Base-by-base conservation (phyloP, 1,140 invertebrate species). In the Helicoverpa zea region DNA sequence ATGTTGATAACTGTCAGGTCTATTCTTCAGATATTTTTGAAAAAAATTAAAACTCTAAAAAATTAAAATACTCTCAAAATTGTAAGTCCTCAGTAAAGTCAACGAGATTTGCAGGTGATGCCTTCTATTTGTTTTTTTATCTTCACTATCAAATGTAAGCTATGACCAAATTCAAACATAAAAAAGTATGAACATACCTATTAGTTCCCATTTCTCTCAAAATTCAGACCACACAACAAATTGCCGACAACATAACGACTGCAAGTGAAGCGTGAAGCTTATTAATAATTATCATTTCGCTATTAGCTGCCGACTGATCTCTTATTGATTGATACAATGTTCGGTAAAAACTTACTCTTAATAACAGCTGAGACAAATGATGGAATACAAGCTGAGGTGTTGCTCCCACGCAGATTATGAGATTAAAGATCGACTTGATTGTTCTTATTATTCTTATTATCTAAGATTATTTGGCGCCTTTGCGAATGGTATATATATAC, bases 211-310 rank as follows among this genome's bases (percentile, higher is more conserved):
- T 35, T 52, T 5, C 35, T 4, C 29, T 49, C 12, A 58, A 12
- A 52, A 23, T 47, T 23, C 2, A 35, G 13, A 18, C 29, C 61
- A 18, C 66, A 81, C 66, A 61, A 16, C 70, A 75, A 79, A 59
- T 18, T 16, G 58, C 47, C 51, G 18, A 14, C 76, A 49, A 13
- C 70, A 29, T 74, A 74, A 74, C 23, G 54, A 74, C 54, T 35
- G 72, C 76, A 85, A 84, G 74, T 84, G 86, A 84, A 84, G 84
- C 84, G 79, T 83, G 80, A 83, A 70, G 43, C 81, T 81, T 83
- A 81, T 85, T 85, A 85, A 85, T 85, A 87, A 84, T 83, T 75
- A 84, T 85, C 82, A 82, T 85, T 81, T 78, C 30, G 58, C 51
- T 81, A 79, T 82, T 82, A 78, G 7, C 66, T 5, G 16, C 58